phyloP scores from a whole-genome alignment of 1,140 invertebrate species.

The Philotrypesis tridentata region DNA sequence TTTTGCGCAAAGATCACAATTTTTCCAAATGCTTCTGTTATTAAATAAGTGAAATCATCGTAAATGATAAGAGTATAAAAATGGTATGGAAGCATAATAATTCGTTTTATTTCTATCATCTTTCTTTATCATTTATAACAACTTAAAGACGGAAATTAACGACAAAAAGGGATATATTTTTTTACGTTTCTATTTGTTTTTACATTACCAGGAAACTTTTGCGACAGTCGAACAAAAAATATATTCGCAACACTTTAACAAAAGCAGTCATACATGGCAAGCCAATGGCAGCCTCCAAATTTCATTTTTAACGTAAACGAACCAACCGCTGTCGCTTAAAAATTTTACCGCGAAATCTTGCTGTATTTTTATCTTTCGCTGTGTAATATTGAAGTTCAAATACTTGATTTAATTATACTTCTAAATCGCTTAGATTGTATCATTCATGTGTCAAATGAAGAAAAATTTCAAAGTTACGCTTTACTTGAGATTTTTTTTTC shows the following conservation, averaged over 20 bases:
- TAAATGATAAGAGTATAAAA: slow-evolving; percentile 9
- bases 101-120: slow-evolving; percentile 25
- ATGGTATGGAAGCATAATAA: slow-evolving; percentile 14
- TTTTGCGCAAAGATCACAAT: too few relatives aligned
- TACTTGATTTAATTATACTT: neutral
- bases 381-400: neutral
- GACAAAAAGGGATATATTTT: slow-evolving; percentile 37
- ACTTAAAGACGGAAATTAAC: slow-evolving; percentile 15
- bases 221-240: neutral
- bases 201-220: slow-evolving; percentile 7
- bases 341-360: slow-evolving; percentile 34
- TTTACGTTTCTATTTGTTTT: slow-evolving; percentile 27
- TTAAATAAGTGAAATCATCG: neutral
- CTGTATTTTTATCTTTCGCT: neutral
- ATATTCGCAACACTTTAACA: neutral
- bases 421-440: neutral
- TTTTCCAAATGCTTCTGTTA: too few relatives aligned
- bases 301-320: neutral
- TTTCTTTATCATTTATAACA: slow-evolving; percentile 32
- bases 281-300: neutral
- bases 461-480: slow-evolving; percentile 5
- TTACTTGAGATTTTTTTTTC: slow-evolving; percentile 15
- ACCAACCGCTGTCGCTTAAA: neutral
- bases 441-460: neutral
- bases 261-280: slow-evolving; percentile 7